These are phyloP conservation scores for Laticauda laticaudata DNA, from an alignment of 2,113 vertebrate species.

Conservation along the genomic window DNA sequence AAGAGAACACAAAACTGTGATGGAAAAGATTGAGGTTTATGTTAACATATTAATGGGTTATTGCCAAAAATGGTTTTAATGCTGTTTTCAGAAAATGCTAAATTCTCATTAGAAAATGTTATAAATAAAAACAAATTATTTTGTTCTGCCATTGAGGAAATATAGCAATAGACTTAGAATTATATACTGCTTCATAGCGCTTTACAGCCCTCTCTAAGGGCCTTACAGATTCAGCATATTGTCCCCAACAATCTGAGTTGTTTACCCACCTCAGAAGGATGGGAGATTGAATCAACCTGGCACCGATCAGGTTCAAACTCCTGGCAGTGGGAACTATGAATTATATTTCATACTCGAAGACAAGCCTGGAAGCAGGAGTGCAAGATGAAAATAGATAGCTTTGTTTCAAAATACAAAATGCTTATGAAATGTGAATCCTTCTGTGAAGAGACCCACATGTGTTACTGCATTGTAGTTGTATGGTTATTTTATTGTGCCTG, in stretches of 20 bases:
- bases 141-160: background rate
- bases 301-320: background rate
- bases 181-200: background rate
- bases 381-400: background rate
- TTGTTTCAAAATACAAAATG: constrained; percentile 16
- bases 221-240: background rate
- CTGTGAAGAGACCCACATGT: background rate
- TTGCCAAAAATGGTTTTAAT: background rate
- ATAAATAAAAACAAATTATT: constrained; percentile 8
- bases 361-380: constrained; percentile 11
- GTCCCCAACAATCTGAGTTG: background rate
- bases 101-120: background rate
- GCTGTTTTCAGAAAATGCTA: background rate
- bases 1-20: background rate
- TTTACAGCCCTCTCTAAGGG: background rate
- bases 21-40: background rate
- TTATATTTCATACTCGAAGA: constrained; percentile 36
- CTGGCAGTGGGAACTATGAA: background rate
- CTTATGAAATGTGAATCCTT: background rate
- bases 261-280: background rate
- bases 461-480: constrained; percentile 7
- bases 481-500: constrained; percentile 7
- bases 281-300: background rate
- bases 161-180: background rate
- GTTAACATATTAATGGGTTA: background rate